Percentiles rank a stretch among this genome's conserved stretches.
Evolutionary conservation across 2,113 vertebrate species (phyloP).

Genomic region (Poecilia latipinna): DNA sequence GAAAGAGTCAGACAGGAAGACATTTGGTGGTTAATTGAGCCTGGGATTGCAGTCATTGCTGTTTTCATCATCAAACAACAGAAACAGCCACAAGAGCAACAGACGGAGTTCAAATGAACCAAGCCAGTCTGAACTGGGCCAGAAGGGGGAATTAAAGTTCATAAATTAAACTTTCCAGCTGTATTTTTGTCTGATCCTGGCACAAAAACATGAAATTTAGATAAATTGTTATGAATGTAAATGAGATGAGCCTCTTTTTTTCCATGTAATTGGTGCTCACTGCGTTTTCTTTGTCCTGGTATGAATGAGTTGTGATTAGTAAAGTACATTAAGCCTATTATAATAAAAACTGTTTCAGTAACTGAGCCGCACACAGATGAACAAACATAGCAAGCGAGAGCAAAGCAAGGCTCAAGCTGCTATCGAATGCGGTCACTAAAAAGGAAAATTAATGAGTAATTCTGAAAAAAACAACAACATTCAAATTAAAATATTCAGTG

Average conservation of each 20-base stretch:
- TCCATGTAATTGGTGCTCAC: conserved; percentile 34
- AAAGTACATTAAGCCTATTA: too few relatives aligned
- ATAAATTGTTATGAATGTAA: conserved; percentile 13
- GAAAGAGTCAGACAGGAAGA: conserved; percentile 6
- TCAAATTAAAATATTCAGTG: not conserved
- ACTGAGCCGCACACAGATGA: not conserved
- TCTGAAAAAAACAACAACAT: not conserved
- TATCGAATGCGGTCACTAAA: not conserved
- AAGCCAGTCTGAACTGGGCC: not conserved
- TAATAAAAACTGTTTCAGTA: not conserved
- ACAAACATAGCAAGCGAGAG: conserved; percentile 17
- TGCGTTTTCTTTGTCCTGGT: conserved; percentile 35
- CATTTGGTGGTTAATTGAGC: conserved; percentile 30
- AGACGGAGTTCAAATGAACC: not conserved
- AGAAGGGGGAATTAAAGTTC: not conserved
- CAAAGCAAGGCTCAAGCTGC: not conserved
- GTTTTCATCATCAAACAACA: conserved; percentile 9
- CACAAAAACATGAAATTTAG: not conserved
- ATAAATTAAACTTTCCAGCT: not conserved
- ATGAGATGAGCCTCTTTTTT: conserved; percentile 3
- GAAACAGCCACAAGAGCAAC: conserved; percentile 13
- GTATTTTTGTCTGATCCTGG: not conserved
- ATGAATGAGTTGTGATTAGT: conserved; percentile 56
- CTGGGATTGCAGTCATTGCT: conserved; percentile 31
- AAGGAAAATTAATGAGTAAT: conserved; percentile 9